Base-by-base conservation (phyloP, 2,888 invertebrate species). In the Theretra japonica region DNA sequence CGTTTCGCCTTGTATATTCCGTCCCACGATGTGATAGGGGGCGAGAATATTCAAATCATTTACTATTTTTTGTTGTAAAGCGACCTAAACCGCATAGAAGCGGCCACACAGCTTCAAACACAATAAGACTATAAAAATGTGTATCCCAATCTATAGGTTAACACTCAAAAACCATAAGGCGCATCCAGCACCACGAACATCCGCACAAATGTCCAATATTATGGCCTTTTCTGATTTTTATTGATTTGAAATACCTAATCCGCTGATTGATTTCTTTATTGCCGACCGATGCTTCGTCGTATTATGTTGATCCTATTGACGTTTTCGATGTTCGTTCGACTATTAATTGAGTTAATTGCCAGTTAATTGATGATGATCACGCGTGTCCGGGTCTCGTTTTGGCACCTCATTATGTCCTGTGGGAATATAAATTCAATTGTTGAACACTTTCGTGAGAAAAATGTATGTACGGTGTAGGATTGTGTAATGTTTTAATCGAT, bases 201-300 rank as follows among this genome's bases (percentile, higher is more conserved):
- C 84, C 73, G 69, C 76, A 79, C 82, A 80, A 83, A 86, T 79
- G 82, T 82, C 86, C 82, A 81, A 85, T 84, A 89, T 88, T 89
- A 90, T 85, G 82, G 88, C 88, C 86, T 90, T 92, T 92, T 90
- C 87, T 88, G 88, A 90, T 93, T 94, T 78, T 94, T 94, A 94
- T 94, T 93, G 93, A 94, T 93, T 94, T 90, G 93, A 91, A 93
- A 94, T 93, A 94, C 88, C 92, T 93, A 93, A 93, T 93, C 87
- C 88, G 81, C 89, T 93, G 93, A 94, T 94, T 94, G 94, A 94
- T 94, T 94, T 93, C 93, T 93, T 94, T 94, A 94, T 93, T 92
- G 93, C 91, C 85, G 80, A 80, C 86, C 85, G 87, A 86, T 83
- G 86, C 86, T 85, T 77, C 77, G 83, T 82, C 81, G 79, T 84